phyloP scores from a whole-genome alignment of 2,888 invertebrate species.

The Amblyjoppa proteus region DNA sequence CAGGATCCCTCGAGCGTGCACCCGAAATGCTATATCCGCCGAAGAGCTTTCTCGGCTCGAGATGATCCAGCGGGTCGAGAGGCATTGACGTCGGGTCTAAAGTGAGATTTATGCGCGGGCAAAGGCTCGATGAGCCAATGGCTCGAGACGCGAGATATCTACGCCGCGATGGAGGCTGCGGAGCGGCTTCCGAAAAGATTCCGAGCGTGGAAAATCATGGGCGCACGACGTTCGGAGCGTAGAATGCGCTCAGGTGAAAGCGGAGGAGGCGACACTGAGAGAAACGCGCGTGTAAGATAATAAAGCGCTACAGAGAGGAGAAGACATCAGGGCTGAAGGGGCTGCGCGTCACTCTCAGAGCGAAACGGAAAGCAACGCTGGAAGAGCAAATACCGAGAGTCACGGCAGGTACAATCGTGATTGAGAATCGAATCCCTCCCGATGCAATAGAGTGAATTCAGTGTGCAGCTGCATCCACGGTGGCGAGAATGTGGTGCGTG shows the following conservation, averaged over 20 bases:
- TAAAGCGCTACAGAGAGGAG: constrained; percentile 7
- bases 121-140: constrained; percentile 44
- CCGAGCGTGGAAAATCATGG: constrained; percentile 14
- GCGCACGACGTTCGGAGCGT: constrained; percentile 7
- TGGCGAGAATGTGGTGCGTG: constrained; percentile 17
- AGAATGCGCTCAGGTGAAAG: constrained; percentile 29
- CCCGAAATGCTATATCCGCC: not conserved
- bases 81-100: constrained; percentile 28
- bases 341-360: constrained; percentile 28
- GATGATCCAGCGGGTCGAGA: constrained; percentile 32
- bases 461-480: not conserved
- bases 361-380: constrained; percentile 8
- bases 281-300: not conserved
- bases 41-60: constrained; percentile 23
- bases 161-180: constrained; percentile 18
- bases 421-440: constrained; percentile 45
- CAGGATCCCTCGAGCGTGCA: not conserved
- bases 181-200: constrained; percentile 32
- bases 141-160: not conserved
- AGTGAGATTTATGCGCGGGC: constrained; percentile 64
- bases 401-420: constrained; percentile 38
- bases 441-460: constrained; percentile 37
- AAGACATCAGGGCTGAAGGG: not conserved
- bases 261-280: constrained; percentile 36
- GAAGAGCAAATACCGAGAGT: constrained; percentile 41